phyloP scores from a whole-genome alignment of 2,113 vertebrate species.

The Promerops cafer region DNA sequence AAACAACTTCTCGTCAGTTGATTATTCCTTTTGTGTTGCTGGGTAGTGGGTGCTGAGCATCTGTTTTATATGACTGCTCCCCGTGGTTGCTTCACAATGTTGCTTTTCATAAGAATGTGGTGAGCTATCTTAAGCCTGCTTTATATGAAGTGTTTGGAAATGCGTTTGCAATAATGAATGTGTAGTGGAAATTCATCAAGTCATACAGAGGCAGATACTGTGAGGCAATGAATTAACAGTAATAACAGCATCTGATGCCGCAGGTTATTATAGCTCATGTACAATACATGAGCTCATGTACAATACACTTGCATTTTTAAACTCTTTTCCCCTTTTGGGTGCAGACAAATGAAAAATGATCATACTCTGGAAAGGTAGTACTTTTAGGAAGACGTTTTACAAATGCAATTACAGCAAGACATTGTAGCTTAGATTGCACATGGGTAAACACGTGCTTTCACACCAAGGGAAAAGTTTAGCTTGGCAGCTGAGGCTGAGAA shows the following conservation, averaged over 20 bases:
- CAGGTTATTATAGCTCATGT: slow-evolving; percentile 28
- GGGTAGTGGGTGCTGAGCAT: neutral
- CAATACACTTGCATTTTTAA: slow-evolving; percentile 54
- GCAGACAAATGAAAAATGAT: neutral
- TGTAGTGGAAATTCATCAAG: slow-evolving; percentile 62
- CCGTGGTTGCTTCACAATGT: neutral
- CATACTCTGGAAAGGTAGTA: slow-evolving; percentile 38
- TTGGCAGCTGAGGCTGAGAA: slow-evolving; percentile 72
- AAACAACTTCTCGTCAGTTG: neutral
- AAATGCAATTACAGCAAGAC: slow-evolving; percentile 68
- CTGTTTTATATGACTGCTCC: neutral
- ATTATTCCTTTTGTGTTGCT: neutral
- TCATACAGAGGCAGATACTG: slow-evolving; percentile 55
- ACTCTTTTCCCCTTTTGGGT: slow-evolving; percentile 1
- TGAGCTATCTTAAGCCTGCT: slow-evolving; percentile 41
- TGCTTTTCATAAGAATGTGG: slow-evolving; percentile 27
- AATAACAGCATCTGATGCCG: slow-evolving; percentile 33
- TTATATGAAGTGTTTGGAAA: slow-evolving; percentile 49
- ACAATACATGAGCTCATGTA: neutral
- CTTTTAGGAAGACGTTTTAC: slow-evolving; percentile 71
- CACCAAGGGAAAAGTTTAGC: slow-evolving; percentile 76
- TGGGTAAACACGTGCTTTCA: slow-evolving; percentile 79
- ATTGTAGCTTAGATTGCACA: slow-evolving; percentile 69
- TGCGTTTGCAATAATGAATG: slow-evolving; percentile 19
- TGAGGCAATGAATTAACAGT: slow-evolving; percentile 56